Evolutionary conservation across 2,888 invertebrate genomes (phyloP).

Genomic region (Acanthosepion lycidas): DNA sequence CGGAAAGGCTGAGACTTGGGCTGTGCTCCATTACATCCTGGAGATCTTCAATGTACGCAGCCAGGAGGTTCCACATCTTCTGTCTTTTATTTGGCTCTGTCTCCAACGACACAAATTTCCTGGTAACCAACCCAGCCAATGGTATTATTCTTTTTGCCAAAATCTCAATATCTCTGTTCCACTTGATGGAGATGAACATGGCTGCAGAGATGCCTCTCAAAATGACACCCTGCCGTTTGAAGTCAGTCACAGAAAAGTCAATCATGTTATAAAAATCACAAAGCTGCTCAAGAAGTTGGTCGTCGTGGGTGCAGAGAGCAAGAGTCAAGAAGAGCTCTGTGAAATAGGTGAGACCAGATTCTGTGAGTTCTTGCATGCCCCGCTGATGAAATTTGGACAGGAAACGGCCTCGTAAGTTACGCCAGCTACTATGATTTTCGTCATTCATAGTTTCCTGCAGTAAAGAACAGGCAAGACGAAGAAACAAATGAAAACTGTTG

Average conservation of each 20-base stretch:
- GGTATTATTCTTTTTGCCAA: constrained; percentile 60
- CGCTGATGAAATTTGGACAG: constrained; percentile 69
- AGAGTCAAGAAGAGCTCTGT: constrained; percentile 66
- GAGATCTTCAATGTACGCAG: constrained; percentile 62
- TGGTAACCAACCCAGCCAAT: constrained; percentile 51
- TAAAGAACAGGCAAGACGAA: constrained; percentile 60
- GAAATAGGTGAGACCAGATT: constrained; percentile 67
- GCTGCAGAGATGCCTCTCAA: constrained; percentile 66
- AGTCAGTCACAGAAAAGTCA: constrained; percentile 54
- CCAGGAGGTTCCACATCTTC: constrained; percentile 60
- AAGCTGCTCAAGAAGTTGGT: constrained; percentile 66
- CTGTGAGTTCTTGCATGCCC: constrained; percentile 66
- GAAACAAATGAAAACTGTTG: constrained; percentile 65
- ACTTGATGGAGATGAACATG: constrained; percentile 59
- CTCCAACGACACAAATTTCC: constrained; percentile 57
- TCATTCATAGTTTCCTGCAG: constrained; percentile 55
- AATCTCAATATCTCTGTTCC: constrained; percentile 57
- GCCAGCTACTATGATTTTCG: constrained; percentile 63
- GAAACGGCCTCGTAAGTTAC: constrained; percentile 68
- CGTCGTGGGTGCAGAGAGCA: constrained; percentile 61
- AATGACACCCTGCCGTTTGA: constrained; percentile 54
- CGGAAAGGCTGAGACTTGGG: constrained; percentile 55
- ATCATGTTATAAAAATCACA: constrained; percentile 65
- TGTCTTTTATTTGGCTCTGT: constrained; percentile 56
- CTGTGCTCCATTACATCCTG: constrained; percentile 66